phyloP scores from a whole-genome alignment of 2,888 invertebrate genomes.

The Nemoura dubitans region DNA sequence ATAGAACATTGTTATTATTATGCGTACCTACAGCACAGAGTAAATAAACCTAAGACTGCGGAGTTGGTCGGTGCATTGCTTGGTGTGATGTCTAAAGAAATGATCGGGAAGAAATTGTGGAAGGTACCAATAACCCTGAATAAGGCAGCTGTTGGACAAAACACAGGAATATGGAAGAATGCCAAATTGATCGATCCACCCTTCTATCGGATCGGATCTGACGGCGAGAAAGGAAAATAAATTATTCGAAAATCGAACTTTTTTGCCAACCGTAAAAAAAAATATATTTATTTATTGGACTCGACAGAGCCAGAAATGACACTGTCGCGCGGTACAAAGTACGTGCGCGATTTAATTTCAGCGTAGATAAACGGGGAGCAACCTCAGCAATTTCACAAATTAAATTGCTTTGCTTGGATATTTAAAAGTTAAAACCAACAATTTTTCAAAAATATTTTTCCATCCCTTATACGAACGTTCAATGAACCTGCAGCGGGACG shows the following conservation, averaged over 20 bases:
- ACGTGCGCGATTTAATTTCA: background rate
- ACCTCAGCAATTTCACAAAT: background rate
- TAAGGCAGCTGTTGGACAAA: background rate
- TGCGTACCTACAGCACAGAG: background rate
- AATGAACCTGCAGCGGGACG: too few relatives aligned
- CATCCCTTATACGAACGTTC: too few relatives aligned
- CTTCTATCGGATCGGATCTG: background rate
- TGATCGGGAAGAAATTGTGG: background rate
- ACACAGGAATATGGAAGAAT: background rate
- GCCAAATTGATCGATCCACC: conserved; percentile 15
- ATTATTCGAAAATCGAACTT: conserved; percentile 14
- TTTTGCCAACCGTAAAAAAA: background rate
- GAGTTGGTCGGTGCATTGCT: too few relatives aligned
- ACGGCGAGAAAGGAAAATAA: conserved; percentile 20
- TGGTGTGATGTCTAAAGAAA: background rate
- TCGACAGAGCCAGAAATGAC: background rate
- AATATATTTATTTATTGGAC: background rate
- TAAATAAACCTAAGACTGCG: background rate
- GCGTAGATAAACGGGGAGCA: background rate
- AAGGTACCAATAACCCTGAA: background rate
- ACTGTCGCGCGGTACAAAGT: background rate
- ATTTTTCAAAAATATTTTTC: background rate
- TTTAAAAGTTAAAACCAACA: background rate
- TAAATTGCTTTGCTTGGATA: background rate
- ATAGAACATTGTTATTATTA: background rate